These are phyloP conservation scores for Actinia tenebrosa DNA, from an alignment of 64 coral and sea anemone genomes.

Conservation along the genomic window DNA sequence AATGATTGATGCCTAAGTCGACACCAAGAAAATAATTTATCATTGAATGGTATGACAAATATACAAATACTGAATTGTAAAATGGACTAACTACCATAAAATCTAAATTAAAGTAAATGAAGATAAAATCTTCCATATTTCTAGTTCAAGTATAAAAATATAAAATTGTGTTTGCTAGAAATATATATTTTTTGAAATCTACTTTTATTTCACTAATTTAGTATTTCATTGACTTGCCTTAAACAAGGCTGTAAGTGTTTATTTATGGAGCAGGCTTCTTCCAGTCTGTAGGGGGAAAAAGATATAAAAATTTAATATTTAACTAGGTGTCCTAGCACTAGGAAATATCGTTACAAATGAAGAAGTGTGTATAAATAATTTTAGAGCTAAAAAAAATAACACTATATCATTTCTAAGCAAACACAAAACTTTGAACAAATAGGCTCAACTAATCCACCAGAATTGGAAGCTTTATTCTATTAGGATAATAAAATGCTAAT, in stretches of 20 bases:
- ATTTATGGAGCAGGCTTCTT: constrained; percentile 40
- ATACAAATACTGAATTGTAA: not conserved
- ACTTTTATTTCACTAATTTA: not conserved
- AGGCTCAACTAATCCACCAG: no score
- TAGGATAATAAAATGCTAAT: no score
- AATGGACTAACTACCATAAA: not conserved
- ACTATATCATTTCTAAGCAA: no score
- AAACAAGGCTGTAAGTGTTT: constrained; percentile 61
- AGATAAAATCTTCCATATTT: not conserved
- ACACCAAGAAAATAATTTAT: constrained; percentile 6
- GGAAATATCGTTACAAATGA: no score
- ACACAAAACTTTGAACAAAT: no score
- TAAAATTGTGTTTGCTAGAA: not conserved
- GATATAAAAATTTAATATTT: not conserved
- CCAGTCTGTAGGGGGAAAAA: constrained; percentile 34
- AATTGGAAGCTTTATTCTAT: no score
- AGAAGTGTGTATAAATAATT: no score
- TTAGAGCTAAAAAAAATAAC: no score
- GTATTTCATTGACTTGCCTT: constrained; percentile 28
- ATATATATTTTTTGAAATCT: no score
- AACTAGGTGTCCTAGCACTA: no score
- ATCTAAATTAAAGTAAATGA: not conserved
- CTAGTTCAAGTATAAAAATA: not conserved
- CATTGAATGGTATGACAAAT: not conserved
- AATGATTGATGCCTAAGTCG: not conserved